phyloP scores from a whole-genome alignment of 2,113 vertebrate species.

The Oxygymnocypris stewartii region DNA sequence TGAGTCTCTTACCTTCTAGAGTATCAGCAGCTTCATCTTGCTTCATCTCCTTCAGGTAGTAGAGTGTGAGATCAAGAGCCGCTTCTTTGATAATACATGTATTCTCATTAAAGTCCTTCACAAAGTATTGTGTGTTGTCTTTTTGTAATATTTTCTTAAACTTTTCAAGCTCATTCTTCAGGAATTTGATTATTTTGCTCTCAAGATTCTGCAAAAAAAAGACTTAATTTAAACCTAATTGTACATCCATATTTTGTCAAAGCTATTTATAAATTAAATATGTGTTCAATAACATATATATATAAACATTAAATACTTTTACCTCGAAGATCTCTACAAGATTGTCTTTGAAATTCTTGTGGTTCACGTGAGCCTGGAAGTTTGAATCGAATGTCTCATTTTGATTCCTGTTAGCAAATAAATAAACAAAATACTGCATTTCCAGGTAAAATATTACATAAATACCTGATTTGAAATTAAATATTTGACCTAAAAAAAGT shows the following conservation, averaged over 20 bases:
- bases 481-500: not conserved
- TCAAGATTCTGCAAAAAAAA: not conserved
- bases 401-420: not conserved
- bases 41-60: not conserved
- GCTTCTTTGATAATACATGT: not conserved
- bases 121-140: not conserved
- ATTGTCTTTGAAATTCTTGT: not conserved
- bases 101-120: slow-evolving; percentile 8
- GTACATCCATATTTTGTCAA: not conserved
- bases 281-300: not conserved
- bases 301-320: not conserved
- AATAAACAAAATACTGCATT: not conserved
- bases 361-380: not conserved
- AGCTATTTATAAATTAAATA: not conserved
- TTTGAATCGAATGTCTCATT: not conserved
- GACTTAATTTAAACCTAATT: not conserved
- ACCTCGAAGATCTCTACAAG: not conserved
- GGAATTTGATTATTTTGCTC: not conserved
- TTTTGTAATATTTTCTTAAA: not conserved
- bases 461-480: not conserved
- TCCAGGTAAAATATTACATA: not conserved
- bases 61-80: not conserved
- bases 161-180: not conserved
- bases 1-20: slow-evolving; percentile 3
- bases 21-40: not conserved